Base-by-base conservation (phyloP, 1,140 invertebrate genomes). In the Notospermus geniculatus region DNA sequence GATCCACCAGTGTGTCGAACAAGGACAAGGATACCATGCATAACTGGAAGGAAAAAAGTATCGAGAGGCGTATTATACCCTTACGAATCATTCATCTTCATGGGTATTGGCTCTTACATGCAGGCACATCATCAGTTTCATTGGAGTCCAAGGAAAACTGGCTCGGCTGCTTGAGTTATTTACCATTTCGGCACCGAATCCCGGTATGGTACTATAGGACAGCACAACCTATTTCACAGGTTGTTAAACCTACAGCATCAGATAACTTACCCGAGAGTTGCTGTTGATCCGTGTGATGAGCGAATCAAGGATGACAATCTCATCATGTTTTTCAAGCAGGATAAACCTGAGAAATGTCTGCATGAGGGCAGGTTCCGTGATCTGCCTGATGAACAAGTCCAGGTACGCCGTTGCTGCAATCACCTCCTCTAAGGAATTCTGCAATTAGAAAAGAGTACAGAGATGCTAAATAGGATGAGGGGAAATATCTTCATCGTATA, bases 381-480 rank as follows among this genome's bases (percentile, higher is more conserved):
- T 88, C 53, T 90, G 91, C 57, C 94, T 86, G 56, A 97, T 74
- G 71, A 92, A 90, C 57, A 97, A 81, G 79, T 97, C 93, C 57
- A 96, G 86, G 79, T 97, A 97, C 5, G 91, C 91, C 67, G 91
- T 95, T 0, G 93, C 91, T 32, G 93, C 88, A 30, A 94, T 88
- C 74, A 95, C 88, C 78, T 97, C 94, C 57, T 90, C 88, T 64
- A 90, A 83, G 62, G 90, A 89, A 76, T 78, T 83, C 83, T 84
- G 69, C 17, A 75, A 71, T 19, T 46, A 79, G 86, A 86, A 64
- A 60, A 59, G 4, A 7, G 32, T 36, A 7, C 15, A 61, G 30
- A 29, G 7, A 59, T 36, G 32, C n/a, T n/a, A 36, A 36, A 36
- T 36, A 15, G 32, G 5, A 4, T 7, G 15, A 36, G 32, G 32